Conservation (phyloP, 2,113 vertebrate genomes). For the Bubo bubo region DNA sequence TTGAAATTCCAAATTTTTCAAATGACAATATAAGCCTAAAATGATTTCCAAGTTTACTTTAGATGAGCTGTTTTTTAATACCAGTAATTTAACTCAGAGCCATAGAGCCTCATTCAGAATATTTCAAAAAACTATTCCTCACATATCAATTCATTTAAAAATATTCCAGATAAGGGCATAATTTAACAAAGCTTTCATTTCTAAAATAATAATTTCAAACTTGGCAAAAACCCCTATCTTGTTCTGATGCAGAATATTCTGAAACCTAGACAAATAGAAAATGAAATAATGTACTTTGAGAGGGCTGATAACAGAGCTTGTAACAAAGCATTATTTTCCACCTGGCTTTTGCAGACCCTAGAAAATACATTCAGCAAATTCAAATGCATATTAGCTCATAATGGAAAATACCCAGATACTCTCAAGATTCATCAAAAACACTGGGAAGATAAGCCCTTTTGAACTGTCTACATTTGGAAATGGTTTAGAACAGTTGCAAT, state of each 20-base stretch:
- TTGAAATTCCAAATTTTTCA: background rate
- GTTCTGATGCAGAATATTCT: background rate
- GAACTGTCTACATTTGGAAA: background rate
- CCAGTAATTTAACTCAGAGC: background rate
- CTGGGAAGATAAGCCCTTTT: background rate
- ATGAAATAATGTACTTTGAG: background rate
- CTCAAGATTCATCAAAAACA: background rate
- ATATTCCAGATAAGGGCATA: background rate
- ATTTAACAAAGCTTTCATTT: background rate
- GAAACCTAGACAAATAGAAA: background rate
- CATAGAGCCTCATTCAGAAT: background rate
- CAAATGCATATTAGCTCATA: background rate
- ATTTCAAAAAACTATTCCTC: background rate
- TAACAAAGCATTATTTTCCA: background rate
- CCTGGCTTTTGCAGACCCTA: background rate
- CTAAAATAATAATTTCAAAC: constrained; percentile 8
- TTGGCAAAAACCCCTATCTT: background rate
- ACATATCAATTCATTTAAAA: background rate
- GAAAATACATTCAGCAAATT: background rate
- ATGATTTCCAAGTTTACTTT: background rate
- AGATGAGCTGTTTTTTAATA: background rate
- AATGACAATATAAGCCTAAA: background rate
- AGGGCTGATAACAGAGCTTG: background rate
- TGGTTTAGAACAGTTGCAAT: background rate
- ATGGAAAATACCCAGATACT: background rate